Conservation (phyloP, 2,797 vertebrate species). For the Peromyscus attwateri region DNA sequence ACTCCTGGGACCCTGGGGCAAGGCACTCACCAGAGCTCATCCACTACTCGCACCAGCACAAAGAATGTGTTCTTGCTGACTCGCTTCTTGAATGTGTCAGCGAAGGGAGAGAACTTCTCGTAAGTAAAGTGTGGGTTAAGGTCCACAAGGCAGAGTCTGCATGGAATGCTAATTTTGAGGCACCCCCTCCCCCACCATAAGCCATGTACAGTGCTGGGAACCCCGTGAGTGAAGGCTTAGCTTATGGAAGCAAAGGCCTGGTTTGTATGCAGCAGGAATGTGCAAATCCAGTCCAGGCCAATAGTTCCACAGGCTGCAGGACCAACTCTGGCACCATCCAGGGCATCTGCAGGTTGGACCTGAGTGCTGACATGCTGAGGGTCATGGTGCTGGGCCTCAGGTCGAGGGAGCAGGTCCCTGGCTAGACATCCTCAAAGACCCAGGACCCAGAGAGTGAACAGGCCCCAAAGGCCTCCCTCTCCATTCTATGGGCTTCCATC, state of each 20-base stretch:
- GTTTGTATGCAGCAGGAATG: fast-evolving
- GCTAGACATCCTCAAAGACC: not conserved
- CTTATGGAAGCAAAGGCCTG: fast-evolving
- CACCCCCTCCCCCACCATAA: fast-evolving
- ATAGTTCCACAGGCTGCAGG: not conserved
- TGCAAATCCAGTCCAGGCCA: not conserved
- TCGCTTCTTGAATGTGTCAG: slow-evolving; percentile 97
- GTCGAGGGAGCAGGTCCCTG: not conserved
- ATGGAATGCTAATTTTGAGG: no score
- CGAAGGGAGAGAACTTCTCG: slow-evolving; percentile 97
- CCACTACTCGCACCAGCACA: slow-evolving; percentile 97
- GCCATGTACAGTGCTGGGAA: fast-evolving
- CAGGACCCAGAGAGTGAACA: not conserved
- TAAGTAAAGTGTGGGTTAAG: slow-evolving; percentile 94
- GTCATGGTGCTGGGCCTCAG: no score
- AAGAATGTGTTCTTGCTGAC: slow-evolving; percentile 99
- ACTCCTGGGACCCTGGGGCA: fast-evolving
- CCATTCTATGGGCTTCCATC: fast-evolving
- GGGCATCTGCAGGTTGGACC: not conserved
- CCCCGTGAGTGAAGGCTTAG: not conserved
- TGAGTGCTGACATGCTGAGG: fast-evolving
- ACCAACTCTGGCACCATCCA: fast-evolving
- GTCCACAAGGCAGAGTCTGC: fast-evolving
- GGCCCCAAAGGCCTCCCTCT: not conserved
- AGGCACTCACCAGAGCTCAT: slow-evolving; percentile 97